Evolutionary conservation across 1,140 invertebrate species (phyloP), one percentile per base, ranked within the genome.

Genomic region (Orchestia grillus): DNA sequence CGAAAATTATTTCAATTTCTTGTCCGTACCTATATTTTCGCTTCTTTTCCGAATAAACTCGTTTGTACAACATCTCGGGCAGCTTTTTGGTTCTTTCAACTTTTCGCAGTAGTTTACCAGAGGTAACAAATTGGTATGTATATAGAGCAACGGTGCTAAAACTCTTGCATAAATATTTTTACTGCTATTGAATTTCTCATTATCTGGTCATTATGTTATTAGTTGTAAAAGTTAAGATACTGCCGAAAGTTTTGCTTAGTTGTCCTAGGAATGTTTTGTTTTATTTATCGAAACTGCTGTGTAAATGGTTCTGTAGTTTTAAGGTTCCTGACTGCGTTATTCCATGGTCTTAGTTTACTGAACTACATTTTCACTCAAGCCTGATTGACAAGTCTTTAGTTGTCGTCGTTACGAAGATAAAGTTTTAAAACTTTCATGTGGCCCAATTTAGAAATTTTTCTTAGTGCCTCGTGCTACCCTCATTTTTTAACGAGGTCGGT

Each of bases 181-280:
- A 90, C 43, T 42, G 3, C 0, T 44, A 47, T 94, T 94, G 92
- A 94, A 94, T 94, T 94, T 94, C 92, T 44, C 88, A 94, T 94
- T 94, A 94, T 94, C 92, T 94, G 92, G 92, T 94, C 92, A 94
- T 94, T 94, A 94, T 94, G 44, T 94, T 94, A 94, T 44, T 94
- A 94, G 92, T 94, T 94, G 92, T 94, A 94, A 94, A 94, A 44
- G 43, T 94, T 94, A 94, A 94, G 43, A 44, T 94, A 44, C 41
- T 44, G 88, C 88, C 88, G 88, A 90, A 41, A 90, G 41, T 77
- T 77, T 77, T 77, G 62, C 88, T 90, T 90, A 44, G 88, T 44
- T 90, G 88, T 3, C 28, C 88, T 90, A 44, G n/a, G n/a, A 19
- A 41, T 90, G 88, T 90, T 90, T 90, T 90, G n/a, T 90, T 90